Evolutionary conservation across 2,888 invertebrate species (phyloP).

Genomic region (Ornithoptera alexandrae): DNA sequence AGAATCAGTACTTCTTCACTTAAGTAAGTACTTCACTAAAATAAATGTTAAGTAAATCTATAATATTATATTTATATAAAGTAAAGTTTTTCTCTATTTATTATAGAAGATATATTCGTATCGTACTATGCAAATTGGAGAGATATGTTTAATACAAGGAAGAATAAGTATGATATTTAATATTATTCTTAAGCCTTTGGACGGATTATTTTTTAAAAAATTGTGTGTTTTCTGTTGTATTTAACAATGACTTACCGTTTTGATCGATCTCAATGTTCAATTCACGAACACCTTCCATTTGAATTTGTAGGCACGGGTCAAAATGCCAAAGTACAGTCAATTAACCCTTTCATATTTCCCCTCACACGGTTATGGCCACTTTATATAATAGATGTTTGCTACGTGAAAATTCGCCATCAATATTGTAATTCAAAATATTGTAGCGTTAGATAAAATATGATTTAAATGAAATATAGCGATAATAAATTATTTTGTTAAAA

Average conservation of each 20-base stretch:
- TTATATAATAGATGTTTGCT: slow-evolving; percentile 24
- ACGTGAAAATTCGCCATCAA: slow-evolving; percentile 49
- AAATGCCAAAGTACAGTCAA: slow-evolving; percentile 26
- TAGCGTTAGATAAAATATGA: neutral
- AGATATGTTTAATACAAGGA: neutral
- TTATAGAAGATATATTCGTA: too few species aligned
- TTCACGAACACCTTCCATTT: slow-evolving; percentile 9
- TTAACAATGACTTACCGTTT: neutral
- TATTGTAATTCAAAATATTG: slow-evolving; percentile 10
- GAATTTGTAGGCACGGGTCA: slow-evolving; percentile 17
- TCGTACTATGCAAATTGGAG: too few species aligned
- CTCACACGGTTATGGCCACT: slow-evolving; percentile 10
- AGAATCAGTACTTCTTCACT: too few species aligned
- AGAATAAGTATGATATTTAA: neutral
- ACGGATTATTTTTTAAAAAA: neutral
- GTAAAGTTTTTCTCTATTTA: too few species aligned
- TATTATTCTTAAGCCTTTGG: too few species aligned
- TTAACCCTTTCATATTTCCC: slow-evolving; percentile 26
- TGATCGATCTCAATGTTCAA: neutral
- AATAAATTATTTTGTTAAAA: slow-evolving; percentile 1
- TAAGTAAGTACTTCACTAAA: too few species aligned
- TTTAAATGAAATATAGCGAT: slow-evolving; percentile 1
- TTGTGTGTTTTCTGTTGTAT: neutral
- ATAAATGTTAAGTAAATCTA: too few species aligned
- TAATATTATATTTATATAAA: too few species aligned